phyloP scores from a whole-genome alignment of 2,113 vertebrate genomes.

The Bucco capensis region DNA sequence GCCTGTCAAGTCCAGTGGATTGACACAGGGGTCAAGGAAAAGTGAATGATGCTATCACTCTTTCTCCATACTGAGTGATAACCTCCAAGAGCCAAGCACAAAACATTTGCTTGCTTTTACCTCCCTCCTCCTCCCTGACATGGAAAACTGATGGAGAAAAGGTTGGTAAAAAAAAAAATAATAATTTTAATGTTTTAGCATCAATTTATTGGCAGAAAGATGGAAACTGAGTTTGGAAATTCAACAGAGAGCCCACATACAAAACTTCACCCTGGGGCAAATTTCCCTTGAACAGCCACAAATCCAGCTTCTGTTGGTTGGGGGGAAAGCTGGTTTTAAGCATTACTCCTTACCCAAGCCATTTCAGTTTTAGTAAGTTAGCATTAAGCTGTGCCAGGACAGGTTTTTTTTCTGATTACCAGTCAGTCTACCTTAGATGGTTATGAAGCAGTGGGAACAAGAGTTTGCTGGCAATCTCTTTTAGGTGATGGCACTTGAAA shows the following conservation, averaged over 20 bases:
- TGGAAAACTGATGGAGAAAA: not conserved
- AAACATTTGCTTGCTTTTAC: not conserved
- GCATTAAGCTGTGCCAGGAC: not conserved
- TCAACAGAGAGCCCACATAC: not conserved
- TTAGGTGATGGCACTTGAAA: not conserved
- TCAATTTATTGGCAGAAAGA: not conserved
- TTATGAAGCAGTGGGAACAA: not conserved
- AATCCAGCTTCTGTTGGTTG: not conserved
- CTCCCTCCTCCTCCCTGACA: not conserved
- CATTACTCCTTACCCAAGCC: not conserved
- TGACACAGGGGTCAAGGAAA: not conserved
- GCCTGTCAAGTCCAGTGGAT: not conserved
- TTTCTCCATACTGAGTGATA: not conserved
- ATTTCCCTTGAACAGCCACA: slow-evolving; percentile 2
- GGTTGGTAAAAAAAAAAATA: not conserved
- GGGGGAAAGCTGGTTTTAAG: not conserved
- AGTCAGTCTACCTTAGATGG: not conserved
- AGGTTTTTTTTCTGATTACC: not conserved
- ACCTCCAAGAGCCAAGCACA: not conserved
- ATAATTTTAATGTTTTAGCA: not conserved
- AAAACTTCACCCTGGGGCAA: not conserved
- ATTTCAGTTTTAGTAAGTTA: not conserved
- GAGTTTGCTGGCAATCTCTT: not conserved
- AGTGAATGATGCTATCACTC: not conserved
- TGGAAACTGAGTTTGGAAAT: not conserved